A percentile compares a stretch with the other conserved stretches of the same genome.
phyloP scores from a whole-genome alignment of 2,888 invertebrate species.

The Drosophila rubida region DNA sequence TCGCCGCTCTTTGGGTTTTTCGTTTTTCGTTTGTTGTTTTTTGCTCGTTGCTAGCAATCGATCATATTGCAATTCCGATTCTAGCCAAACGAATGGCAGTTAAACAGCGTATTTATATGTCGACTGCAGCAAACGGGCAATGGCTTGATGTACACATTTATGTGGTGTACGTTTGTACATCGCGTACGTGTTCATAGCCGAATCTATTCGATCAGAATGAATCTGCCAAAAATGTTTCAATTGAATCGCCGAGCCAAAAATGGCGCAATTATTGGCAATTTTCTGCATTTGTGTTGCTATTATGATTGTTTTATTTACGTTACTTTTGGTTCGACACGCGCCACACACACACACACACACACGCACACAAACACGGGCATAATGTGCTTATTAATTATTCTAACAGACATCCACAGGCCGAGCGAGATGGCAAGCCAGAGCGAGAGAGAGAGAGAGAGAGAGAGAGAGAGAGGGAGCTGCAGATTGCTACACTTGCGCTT shows the following conservation, averaged over 20 bases:
- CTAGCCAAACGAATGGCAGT: not conserved
- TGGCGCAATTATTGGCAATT: slow-evolving; percentile 27
- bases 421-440: no score
- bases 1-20: slow-evolving; percentile 24
- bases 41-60: no score
- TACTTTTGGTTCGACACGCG: slow-evolving; percentile 24
- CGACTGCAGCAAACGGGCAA: not conserved
- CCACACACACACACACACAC: slow-evolving; percentile 5
- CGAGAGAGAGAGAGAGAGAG: not conserved
- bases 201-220: not conserved
- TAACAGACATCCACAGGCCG: not conserved
- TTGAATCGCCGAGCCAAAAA: slow-evolving; percentile 4
- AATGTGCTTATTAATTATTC: slow-evolving; percentile 2
- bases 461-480: not conserved
- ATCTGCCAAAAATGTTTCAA: slow-evolving; percentile 4
- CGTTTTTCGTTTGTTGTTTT: not conserved
- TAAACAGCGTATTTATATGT: slow-evolving; percentile 18
- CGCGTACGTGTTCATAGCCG: not conserved
- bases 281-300: slow-evolving; percentile 14
- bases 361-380: not conserved
- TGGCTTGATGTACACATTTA: not conserved
- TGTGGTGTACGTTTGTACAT: not conserved
- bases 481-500: slow-evolving; percentile 17
- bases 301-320: slow-evolving; percentile 14
- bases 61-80: slow-evolving; percentile 1